These are phyloP conservation scores for Achroia grisella DNA, from an alignment of 1,140 invertebrate genomes.

Conservation along the genomic window DNA sequence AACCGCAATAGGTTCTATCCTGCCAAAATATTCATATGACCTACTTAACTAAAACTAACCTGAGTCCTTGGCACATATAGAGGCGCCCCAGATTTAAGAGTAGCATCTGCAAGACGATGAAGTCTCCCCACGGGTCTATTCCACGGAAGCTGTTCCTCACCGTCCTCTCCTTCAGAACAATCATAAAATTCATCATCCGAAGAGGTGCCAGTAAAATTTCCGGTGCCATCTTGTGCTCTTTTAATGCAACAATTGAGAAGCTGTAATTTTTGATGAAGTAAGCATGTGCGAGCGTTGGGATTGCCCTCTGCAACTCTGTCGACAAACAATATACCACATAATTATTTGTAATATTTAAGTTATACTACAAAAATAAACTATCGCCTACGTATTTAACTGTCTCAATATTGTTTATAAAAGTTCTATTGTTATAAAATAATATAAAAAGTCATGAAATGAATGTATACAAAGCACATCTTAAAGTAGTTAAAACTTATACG, in stretches of 20 bases:
- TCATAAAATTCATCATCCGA: slow-evolving; percentile 92
- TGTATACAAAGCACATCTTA: too few relatives aligned
- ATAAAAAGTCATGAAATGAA: too few relatives aligned
- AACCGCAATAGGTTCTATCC: too few relatives aligned
- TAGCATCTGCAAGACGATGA: slow-evolving; percentile 42
- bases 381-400: too few relatives aligned
- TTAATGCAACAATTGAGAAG: slow-evolving; percentile 98
- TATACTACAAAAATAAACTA: too few relatives aligned
- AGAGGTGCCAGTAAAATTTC: slow-evolving; percentile 63
- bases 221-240: slow-evolving; percentile 55
- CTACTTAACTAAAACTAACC: slow-evolving; percentile 16
- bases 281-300: slow-evolving; percentile 89
- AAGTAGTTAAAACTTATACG: too few relatives aligned
- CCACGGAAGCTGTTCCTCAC: slow-evolving; percentile 76
- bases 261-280: slow-evolving; percentile 97
- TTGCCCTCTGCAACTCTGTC: slow-evolving; percentile 82
- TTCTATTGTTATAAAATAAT: too few relatives aligned
- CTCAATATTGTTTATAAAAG: too few relatives aligned
- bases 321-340: slow-evolving; percentile 9
- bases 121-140: slow-evolving; percentile 67
- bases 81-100: slow-evolving; percentile 50
- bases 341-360: too few relatives aligned
- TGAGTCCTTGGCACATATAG: slow-evolving; percentile 61
- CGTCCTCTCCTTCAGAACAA: slow-evolving; percentile 78
- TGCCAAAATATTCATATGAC: too few relatives aligned